These are phyloP conservation scores for Harpalus rufipes DNA, from an alignment of 2,888 invertebrate species.

Conservation along the genomic window DNA sequence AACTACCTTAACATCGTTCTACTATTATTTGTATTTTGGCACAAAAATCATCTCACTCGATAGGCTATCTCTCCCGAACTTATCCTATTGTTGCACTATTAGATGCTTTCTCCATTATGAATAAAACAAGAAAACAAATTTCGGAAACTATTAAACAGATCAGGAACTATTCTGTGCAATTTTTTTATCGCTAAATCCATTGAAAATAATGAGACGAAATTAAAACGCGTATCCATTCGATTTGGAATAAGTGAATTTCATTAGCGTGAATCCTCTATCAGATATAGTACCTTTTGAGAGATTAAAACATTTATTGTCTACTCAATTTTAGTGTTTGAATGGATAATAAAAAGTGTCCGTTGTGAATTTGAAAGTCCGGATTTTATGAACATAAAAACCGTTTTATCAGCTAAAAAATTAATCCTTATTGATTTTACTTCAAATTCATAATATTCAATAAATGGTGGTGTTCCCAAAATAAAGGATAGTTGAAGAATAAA, in stretches of 20 bases:
- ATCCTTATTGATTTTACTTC: neutral
- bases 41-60: no score
- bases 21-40: no score
- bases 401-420: neutral
- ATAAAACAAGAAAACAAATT: no score
- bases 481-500: neutral
- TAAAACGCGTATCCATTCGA: neutral
- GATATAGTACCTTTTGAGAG: constrained; percentile 23
- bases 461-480: neutral
- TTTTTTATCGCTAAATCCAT: neutral
- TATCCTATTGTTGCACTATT: no score
- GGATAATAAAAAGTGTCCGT: neutral
- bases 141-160: neutral
- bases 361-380: neutral
- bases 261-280: constrained; percentile 3
- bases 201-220: neutral
- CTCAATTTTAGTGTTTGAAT: constrained; percentile 18
- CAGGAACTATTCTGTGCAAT: neutral
- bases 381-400: neutral
- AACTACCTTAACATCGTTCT: no score
- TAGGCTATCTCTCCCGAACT: no score
- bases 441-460: neutral
- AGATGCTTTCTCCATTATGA: no score
- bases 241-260: constrained; percentile 18
- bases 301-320: constrained; percentile 11